phyloP scores from a whole-genome alignment of 2,113 vertebrate species.

The Aphyosemion australe region DNA sequence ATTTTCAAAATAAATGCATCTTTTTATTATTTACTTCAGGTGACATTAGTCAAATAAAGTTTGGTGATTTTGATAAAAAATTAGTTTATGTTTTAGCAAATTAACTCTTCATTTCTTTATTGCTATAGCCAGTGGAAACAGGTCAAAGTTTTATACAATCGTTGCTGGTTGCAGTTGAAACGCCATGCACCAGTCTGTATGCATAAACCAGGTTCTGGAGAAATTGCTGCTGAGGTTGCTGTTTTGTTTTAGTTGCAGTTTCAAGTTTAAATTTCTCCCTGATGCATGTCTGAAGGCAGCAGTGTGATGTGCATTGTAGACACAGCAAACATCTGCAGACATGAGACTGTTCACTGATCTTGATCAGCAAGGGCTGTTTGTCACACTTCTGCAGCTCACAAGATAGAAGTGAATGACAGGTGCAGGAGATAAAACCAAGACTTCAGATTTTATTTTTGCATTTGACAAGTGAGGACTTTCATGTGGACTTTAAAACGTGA shows the following conservation, averaged over 20 bases:
- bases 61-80: too few species aligned
- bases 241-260: constrained; percentile 4
- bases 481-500: constrained; percentile 27
- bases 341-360: constrained; percentile 76
- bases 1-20: too few species aligned
- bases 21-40: too few species aligned
- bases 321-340: constrained; percentile 67
- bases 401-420: constrained; percentile 64
- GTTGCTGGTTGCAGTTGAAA: too few species aligned
- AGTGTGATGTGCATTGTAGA: constrained; percentile 37
- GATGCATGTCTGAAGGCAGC: constrained; percentile 35
- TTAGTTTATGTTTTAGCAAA: too few species aligned
- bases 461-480: constrained; percentile 27
- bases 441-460: constrained; percentile 12
- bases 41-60: too few species aligned
- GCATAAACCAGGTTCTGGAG: neutral
- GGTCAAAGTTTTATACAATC: too few species aligned
- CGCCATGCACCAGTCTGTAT: too few species aligned
- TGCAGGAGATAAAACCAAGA: constrained; percentile 43
- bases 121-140: too few species aligned
- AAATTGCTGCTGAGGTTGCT: neutral
- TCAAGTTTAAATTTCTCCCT: constrained; percentile 14
- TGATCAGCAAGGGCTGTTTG: constrained; percentile 72
- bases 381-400: constrained; percentile 39
- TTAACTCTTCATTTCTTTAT: too few species aligned